Conservation (phyloP, 1,140 invertebrate genomes). For the Microplitis mediator region DNA sequence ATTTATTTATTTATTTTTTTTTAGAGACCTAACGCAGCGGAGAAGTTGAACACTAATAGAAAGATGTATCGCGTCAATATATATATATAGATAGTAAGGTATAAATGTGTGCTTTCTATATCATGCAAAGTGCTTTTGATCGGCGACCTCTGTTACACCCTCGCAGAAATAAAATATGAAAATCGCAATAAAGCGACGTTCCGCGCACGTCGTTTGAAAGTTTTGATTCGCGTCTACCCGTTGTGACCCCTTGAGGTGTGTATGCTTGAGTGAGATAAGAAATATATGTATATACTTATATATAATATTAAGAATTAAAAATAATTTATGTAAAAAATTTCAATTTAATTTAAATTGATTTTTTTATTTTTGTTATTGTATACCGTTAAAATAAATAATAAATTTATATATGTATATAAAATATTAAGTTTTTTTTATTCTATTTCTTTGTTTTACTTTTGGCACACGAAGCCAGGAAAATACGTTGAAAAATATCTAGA, state of each 20-base stretch:
- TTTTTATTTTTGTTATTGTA: too few species aligned
- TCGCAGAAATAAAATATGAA: slow-evolving; percentile 34
- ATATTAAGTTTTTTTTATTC: background rate
- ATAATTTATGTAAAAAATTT: too few species aligned
- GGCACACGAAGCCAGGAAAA: background rate
- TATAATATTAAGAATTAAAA: too few species aligned
- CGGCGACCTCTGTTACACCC: slow-evolving; percentile 8
- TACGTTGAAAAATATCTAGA: slow-evolving; percentile 17
- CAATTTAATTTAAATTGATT: too few species aligned
- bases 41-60: background rate
- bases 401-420: too few species aligned
- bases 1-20: slow-evolving; percentile 12
- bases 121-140: slow-evolving; percentile 29
- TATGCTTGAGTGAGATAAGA: background rate
- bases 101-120: background rate
- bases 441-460: slow-evolving; percentile 5
- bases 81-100: background rate
- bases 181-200: slow-evolving; percentile 33
- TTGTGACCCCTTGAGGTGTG: slow-evolving; percentile 4
- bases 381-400: too few species aligned
- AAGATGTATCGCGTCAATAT: background rate
- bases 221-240: slow-evolving; percentile 30
- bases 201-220: slow-evolving; percentile 18
- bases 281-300: background rate
- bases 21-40: background rate